Base-by-base conservation (phyloP, 2,888 invertebrate genomes). In the Cryptocephalus primarius region DNA sequence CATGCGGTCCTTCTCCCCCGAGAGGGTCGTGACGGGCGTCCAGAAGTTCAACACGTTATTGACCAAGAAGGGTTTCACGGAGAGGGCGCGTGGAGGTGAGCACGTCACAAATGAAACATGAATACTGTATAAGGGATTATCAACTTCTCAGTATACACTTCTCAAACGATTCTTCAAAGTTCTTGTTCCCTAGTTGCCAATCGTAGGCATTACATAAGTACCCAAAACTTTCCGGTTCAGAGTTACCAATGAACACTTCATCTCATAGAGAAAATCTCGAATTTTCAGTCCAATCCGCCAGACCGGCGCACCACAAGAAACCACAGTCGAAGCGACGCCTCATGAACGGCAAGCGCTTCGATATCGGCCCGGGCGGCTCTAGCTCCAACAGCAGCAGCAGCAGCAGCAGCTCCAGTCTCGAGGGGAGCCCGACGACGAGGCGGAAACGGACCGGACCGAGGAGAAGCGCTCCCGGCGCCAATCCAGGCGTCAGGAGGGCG, bases 401-500 rank as follows among this genome's bases (percentile, higher is more conserved):
- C 34, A 64, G 60, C 45, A 61, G 63, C 44, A 63, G 55, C 32
- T 65, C 61, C 47, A 67, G 55, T 49, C 46, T 59, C 11, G 36
- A n/a, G 36, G n/a, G n/a, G 36, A 36, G 12, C 6, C n/a, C n/a
- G 49, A 56, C 55, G n/a, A 50, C 53, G 31, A 44, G 46, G 45
- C 47, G 54, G 42, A 47, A 47, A 32, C 46, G 48, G 50, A 56
- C 56, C 55, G 58, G 57, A 55, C 55, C 50, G 49, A 53, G 52
- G 48, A 41, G 47, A 39, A 47, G 53, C 48, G 52, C 54, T 48
- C 6, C 10, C 22, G 12, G 22, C 12, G 32, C 12, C 43, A 39
- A 40, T 46, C 48, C 42, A 56, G 56, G 70, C 48, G 65, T 77
- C 54, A 65, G 78, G 47, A 77, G 77, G 59, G 77, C 77, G 51